These are phyloP conservation scores for Sitobion miscanthi DNA, from an alignment of 1,140 invertebrate species.

Conservation along the genomic window DNA sequence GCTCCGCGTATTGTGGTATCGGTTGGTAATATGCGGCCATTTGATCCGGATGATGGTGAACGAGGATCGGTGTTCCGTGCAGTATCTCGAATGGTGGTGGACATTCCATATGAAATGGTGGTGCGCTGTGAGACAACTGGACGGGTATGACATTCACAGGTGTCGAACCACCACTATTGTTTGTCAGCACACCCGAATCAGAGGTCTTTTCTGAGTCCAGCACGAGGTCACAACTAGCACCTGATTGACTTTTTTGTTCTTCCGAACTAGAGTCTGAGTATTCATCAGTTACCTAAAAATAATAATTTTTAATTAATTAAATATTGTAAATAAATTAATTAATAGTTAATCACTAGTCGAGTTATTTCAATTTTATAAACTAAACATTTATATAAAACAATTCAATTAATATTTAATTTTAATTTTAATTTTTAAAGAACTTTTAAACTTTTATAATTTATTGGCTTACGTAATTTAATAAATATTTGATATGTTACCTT, in stretches of 20 bases:
- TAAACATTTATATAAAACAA: background rate
- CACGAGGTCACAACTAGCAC: slow-evolving; percentile 59
- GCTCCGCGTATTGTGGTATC: slow-evolving; percentile 41
- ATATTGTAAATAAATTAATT: background rate
- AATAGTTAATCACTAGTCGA: background rate
- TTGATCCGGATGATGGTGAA: slow-evolving; percentile 2
- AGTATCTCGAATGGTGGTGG: slow-evolving; percentile 9
- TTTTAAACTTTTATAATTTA: too few species aligned
- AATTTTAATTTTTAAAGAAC: background rate
- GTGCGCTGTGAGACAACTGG: slow-evolving; percentile 29
- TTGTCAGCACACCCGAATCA: slow-evolving; percentile 60
- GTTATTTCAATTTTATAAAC: background rate
- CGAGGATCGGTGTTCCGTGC: slow-evolving; percentile 2
- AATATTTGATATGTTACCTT: too few species aligned
- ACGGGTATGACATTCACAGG: slow-evolving; percentile 57
- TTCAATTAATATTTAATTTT: background rate
- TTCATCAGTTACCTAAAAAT: slow-evolving; percentile 59
- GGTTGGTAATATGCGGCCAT: slow-evolving; percentile 32
- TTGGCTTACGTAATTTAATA: too few species aligned
- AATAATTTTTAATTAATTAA: background rate
- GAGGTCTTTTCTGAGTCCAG: slow-evolving; percentile 60
- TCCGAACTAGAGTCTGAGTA: slow-evolving; percentile 60
- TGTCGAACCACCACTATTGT: slow-evolving; percentile 59
- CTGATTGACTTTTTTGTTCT: slow-evolving; percentile 59
- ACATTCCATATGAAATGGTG: slow-evolving; percentile 50